A percentile compares a stretch with the other conserved stretches of the same genome.
Evolutionary conservation across 2,797 vertebrate genomes (phyloP).

Genomic region (Syndactyla subalaris): DNA sequence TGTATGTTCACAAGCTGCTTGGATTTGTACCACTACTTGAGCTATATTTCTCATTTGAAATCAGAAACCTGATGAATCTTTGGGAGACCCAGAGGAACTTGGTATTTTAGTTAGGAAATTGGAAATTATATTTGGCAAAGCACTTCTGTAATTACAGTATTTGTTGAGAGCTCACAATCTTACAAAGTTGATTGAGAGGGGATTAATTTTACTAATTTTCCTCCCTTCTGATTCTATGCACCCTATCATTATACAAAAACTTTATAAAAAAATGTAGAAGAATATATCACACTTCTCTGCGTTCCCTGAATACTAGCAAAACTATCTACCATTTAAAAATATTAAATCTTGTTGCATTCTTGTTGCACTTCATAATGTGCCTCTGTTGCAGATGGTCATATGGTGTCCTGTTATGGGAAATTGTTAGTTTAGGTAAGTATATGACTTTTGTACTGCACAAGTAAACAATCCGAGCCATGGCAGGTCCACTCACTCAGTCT

Average conservation of each 20-base stretch:
- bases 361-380: neutral
- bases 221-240: neutral
- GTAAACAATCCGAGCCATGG: neutral
- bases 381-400: constrained; percentile 84
- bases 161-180: neutral
- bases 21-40: neutral
- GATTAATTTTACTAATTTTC: neutral
- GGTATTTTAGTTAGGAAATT: neutral
- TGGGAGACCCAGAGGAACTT: neutral
- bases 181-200: neutral
- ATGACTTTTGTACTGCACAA: neutral
- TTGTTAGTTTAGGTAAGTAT: constrained; percentile 88
- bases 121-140: neutral
- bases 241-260: neutral
- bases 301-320: neutral
- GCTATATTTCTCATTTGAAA: neutral
- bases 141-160: neutral
- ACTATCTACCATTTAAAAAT: neutral
- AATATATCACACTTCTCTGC: neutral
- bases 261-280: neutral
- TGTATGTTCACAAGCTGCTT: neutral
- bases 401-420: constrained; percentile 88
- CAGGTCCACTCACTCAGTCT: neutral
- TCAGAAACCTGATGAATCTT: neutral
- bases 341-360: neutral